Percentiles rank a stretch among this genome's conserved stretches.
Evolutionary conservation across 2,888 invertebrate species (phyloP).

Genomic region (Nymphalis urticae): DNA sequence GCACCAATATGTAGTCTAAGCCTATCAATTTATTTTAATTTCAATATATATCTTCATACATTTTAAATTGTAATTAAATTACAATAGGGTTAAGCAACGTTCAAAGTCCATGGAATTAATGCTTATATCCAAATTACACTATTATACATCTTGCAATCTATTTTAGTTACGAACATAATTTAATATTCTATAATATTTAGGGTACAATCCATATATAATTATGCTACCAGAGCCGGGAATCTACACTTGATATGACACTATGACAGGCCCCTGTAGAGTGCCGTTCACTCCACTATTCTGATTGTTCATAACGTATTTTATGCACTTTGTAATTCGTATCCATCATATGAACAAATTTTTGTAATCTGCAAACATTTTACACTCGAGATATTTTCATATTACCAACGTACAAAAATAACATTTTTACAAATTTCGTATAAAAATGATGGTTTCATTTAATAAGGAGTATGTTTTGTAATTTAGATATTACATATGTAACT

Average conservation of each 20-base stretch:
- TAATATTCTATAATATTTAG: conserved; percentile 36
- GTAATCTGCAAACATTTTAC: not conserved
- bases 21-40: not conserved
- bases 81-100: not conserved
- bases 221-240: conserved; percentile 38
- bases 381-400: not conserved
- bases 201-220: conserved; percentile 37
- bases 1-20: not conserved
- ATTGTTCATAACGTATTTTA: conserved; percentile 36
- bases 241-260: conserved; percentile 40
- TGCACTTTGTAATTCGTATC: conserved; percentile 28
- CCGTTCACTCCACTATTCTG: conserved; percentile 36
- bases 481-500: too few relatives aligned
- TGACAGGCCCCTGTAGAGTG: conserved; percentile 39
- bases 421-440: not conserved
- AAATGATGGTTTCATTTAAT: too few relatives aligned
- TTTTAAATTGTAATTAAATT: conserved; percentile 3
- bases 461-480: too few relatives aligned
- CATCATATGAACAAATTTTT: conserved; percentile 19
- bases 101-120: conserved; percentile 5
- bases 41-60: not conserved
- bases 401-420: not conserved
- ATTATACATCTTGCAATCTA: conserved; percentile 5
- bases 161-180: conserved; percentile 23
- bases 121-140: conserved; percentile 29